These are phyloP conservation scores for Synanthedon formicaeformis DNA, from an alignment of 2,888 invertebrate genomes.

Conservation along the genomic window DNA sequence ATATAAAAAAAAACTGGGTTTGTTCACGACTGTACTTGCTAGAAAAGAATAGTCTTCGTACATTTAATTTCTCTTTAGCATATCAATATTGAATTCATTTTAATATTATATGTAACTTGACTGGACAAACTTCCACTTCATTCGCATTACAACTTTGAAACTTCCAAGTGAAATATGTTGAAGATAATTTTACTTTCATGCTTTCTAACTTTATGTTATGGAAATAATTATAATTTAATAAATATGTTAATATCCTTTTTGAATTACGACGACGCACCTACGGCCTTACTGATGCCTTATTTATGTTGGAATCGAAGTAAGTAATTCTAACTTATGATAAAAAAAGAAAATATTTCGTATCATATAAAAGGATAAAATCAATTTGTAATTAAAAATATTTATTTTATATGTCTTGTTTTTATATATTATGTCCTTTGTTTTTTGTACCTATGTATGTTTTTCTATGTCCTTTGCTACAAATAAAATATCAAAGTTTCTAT, in stretches of 20 bases:
- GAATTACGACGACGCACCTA: slow-evolving; percentile 27
- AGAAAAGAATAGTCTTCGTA: neutral
- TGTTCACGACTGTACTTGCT: neutral
- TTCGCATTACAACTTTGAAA: neutral
- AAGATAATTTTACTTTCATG: neutral
- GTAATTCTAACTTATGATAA: slow-evolving; percentile 10
- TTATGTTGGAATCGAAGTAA: slow-evolving; percentile 45
- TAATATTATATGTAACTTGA: neutral
- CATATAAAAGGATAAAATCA: too few relatives aligned
- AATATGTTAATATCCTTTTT: slow-evolving; percentile 29
- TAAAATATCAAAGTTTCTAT: too few relatives aligned
- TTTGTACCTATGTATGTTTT: too few relatives aligned
- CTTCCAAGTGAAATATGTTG: neutral
- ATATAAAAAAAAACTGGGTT: too few relatives aligned
- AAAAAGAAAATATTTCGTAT: too few relatives aligned
- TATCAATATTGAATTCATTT: neutral
- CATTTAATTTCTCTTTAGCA: neutral
- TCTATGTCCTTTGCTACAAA: too few relatives aligned
- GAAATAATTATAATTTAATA: slow-evolving; percentile 1
- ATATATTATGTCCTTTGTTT: too few relatives aligned
- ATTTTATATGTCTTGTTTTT: too few relatives aligned
- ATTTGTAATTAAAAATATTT: too few relatives aligned
- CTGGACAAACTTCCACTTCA: neutral
- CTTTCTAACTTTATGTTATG: neutral
- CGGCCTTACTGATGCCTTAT: slow-evolving; percentile 31